These are phyloP conservation scores for Notolepis coatsorum DNA, from an alignment of 2,797 vertebrate species.

Conservation along the genomic window DNA sequence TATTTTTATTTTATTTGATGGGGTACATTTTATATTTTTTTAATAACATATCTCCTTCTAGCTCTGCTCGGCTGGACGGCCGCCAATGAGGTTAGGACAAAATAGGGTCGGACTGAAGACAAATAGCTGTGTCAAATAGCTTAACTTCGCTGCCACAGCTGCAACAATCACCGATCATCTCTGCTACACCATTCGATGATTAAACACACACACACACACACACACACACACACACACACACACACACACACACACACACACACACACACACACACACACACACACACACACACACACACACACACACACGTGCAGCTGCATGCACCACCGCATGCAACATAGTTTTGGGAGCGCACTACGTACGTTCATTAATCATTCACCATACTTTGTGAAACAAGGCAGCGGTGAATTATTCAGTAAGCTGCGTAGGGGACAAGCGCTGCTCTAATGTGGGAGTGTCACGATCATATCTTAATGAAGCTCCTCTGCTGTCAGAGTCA, in stretches of 20 bases:
- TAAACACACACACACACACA: constrained; percentile 11
- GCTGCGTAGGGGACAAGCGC: constrained; percentile 54
- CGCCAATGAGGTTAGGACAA: constrained; percentile 42
- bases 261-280: not conserved
- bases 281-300: constrained; percentile 16
- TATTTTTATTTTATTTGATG: too few species aligned
- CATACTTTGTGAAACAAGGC: constrained; percentile 47
- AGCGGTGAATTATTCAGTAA: constrained; percentile 74
- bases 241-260: not conserved
- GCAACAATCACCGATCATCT: constrained; percentile 38
- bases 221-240: not conserved
- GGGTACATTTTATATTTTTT: not conserved
- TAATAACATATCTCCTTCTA: too few species aligned
- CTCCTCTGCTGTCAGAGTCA: constrained; percentile 54
- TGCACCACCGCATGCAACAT: constrained; percentile 12
- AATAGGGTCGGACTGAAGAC: constrained; percentile 41
- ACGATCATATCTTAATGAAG: constrained; percentile 70
- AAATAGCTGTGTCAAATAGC: constrained; percentile 43
- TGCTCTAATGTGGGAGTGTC: constrained; percentile 61
- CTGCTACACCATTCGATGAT: constrained; percentile 26
- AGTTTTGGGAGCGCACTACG: constrained; percentile 39
- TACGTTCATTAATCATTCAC: constrained; percentile 76
- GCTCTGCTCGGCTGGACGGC: constrained; percentile 19
- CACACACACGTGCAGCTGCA: constrained; percentile 1
- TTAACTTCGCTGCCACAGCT: constrained; percentile 42